Conservation (phyloP, 2,888 invertebrate genomes). For the Flexamia atlantica region DNA sequence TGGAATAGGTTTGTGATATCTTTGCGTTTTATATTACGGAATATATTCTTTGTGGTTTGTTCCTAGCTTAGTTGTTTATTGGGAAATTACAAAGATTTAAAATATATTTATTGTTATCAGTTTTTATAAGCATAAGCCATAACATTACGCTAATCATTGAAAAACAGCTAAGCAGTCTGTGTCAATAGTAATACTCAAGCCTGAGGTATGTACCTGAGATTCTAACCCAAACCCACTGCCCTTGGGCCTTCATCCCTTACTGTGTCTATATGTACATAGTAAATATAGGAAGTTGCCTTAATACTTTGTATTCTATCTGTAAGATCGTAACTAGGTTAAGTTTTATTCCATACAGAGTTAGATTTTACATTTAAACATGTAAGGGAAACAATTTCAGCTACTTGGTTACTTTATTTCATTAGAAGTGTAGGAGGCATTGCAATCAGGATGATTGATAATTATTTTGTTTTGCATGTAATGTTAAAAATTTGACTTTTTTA, state of each 20-base stretch:
- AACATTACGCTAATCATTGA: background rate
- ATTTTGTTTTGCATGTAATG: no score
- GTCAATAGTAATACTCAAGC: conserved; percentile 35
- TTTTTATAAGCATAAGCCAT: background rate
- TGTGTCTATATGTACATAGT: conserved; percentile 55
- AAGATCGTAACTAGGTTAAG: conserved; percentile 22
- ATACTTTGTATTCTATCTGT: conserved; percentile 52
- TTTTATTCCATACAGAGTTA: conserved; percentile 31
- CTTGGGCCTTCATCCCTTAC: conserved; percentile 21
- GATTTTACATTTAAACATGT: conserved; percentile 35
- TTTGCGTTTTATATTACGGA: conserved; percentile 15
- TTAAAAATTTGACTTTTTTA: no score
- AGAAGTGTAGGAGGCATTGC: no score
- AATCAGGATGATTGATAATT: no score
- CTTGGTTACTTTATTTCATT: no score
- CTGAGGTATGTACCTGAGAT: conserved; percentile 45
- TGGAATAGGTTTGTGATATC: conserved; percentile 21
- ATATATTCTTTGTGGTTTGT: background rate
- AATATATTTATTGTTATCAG: background rate
- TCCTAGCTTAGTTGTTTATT: conserved; percentile 1
- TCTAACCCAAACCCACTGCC: conserved; percentile 46
- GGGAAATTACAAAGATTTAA: conserved; percentile 8
- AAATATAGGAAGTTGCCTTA: conserved; percentile 48
- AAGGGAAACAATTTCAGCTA: no score
- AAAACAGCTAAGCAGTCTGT: background rate